Evolutionary conservation across 2,888 invertebrate genomes (phyloP), one percentile per base, ranked within the genome.

Genomic region (Coleophora flavipennella): DNA sequence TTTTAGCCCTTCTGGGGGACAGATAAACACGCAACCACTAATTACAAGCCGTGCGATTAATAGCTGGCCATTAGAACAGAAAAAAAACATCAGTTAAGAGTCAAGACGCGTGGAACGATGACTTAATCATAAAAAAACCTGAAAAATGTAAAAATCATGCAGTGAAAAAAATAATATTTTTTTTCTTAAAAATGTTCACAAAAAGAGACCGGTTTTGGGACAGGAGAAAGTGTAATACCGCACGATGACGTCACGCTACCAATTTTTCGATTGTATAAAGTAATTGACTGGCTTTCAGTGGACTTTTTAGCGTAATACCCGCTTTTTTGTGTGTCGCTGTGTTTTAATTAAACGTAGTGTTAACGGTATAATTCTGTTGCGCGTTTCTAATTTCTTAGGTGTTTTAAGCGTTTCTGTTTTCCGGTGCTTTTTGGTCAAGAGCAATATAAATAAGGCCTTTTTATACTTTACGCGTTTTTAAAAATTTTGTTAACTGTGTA

Each of bases 281-380:
- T 70, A 70, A 63, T 55, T 51, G 56, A 51, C 52, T 38, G 44
- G 44, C 44, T 48, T 52, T 55, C 44, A 54, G 52, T 45, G 48
- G 56, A 56, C 62, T 59, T 65, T 64, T 58, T 67, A 70, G 66
- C 61, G 50, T 46, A 51, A 47, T 48, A 20, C 3, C 6, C 20
- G 81, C 81, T 81, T 81, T 59, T 81, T 81, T 81, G 64, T 65
- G 75, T 81, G 81, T 81, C 47, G 55, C 58, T 47, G 43, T 39
- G 59, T 46, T 59, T 20, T 20, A 6, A 20, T 20, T 20, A 20
- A 20, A 20, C 3, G 3, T 50, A 50, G 62, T 55, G 53, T 41
- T 43, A 44, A 46, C 49, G 46, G 58, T 65, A 62, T 54, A 48
- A 47, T 67, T 70, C 13, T 60, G 72, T 79, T 78, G 78, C 76